Percentiles rank a stretch among this genome's conserved stretches.
Conservation (phyloP, 2,888 invertebrate species). For the Phengaris arion region DNA sequence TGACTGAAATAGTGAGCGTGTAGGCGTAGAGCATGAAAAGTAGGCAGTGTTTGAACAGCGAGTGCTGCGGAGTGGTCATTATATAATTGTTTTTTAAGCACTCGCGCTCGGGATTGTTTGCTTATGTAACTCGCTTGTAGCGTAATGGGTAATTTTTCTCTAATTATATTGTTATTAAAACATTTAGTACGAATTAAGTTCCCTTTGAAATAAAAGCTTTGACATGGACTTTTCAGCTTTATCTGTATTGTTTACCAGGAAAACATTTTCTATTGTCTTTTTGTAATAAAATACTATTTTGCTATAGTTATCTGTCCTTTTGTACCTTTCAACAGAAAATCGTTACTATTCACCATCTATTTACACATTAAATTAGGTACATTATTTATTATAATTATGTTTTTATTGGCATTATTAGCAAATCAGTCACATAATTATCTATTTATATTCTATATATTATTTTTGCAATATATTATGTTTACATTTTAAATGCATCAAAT, state of each 20-base stretch:
- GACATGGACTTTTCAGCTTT: not conserved
- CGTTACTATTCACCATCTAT: not conserved
- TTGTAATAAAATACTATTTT: not conserved
- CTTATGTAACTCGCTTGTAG: constrained; percentile 35
- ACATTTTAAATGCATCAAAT: not conserved
- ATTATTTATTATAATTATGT: no score
- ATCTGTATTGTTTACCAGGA: not conserved
- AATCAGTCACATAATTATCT: no score
- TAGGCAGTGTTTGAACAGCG: constrained; percentile 73
- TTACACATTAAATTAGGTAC: no score
- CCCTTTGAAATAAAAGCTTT: constrained; percentile 6
- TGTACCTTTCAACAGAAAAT: not conserved
- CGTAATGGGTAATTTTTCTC: constrained; percentile 30
- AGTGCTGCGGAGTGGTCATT: constrained; percentile 63
- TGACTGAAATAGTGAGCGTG: constrained; percentile 74
- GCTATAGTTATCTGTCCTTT: not conserved
- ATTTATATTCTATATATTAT: no score
- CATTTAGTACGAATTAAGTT: constrained; percentile 20
- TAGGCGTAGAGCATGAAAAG: constrained; percentile 78
- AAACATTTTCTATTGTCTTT: not conserved
- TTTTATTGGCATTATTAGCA: no score
- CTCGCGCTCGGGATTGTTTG: constrained; percentile 41
- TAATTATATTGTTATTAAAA: constrained; percentile 31
- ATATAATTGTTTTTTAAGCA: constrained; percentile 48
- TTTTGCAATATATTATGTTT: no score